Evolutionary conservation across 2,113 vertebrate species (phyloP).

Genomic region (Neolamprologus fasciatus): DNA sequence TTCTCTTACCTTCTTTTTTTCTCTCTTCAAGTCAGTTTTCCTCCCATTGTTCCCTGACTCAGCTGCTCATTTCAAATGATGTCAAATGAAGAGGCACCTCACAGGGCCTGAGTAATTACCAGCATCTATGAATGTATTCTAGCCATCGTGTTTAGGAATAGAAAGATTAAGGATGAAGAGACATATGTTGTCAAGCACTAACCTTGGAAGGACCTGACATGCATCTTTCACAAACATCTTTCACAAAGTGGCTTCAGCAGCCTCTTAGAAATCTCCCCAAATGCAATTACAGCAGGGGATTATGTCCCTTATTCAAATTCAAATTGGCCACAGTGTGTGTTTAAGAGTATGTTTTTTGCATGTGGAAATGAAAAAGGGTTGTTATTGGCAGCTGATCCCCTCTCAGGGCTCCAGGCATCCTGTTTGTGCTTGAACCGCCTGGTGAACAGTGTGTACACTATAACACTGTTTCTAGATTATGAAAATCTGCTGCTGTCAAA

Average conservation of each 20-base stretch:
- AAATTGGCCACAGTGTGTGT: constrained; percentile 54
- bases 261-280: constrained; percentile 19
- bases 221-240: neutral
- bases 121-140: neutral
- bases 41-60: neutral
- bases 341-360: constrained; percentile 31
- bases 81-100: constrained; percentile 11
- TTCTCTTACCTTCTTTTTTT: neutral
- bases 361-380: constrained; percentile 7
- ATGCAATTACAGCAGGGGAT: constrained; percentile 58
- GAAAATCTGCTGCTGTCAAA: neutral
- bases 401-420: neutral
- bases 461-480: neutral
- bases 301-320: constrained; percentile 33
- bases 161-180: constrained; percentile 51
- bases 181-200: constrained; percentile 34
- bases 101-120: constrained; percentile 38
- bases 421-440: neutral
- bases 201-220: constrained; percentile 48
- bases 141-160: constrained; percentile 26
- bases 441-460: neutral
- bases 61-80: constrained; percentile 35
- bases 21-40: neutral
- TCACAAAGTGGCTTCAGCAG: constrained; percentile 23
- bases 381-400: constrained; percentile 38